These are phyloP conservation scores for Caenorhabditis sp. DNA, from an alignment of 2,888 invertebrate species.

Conservation along the genomic window DNA sequence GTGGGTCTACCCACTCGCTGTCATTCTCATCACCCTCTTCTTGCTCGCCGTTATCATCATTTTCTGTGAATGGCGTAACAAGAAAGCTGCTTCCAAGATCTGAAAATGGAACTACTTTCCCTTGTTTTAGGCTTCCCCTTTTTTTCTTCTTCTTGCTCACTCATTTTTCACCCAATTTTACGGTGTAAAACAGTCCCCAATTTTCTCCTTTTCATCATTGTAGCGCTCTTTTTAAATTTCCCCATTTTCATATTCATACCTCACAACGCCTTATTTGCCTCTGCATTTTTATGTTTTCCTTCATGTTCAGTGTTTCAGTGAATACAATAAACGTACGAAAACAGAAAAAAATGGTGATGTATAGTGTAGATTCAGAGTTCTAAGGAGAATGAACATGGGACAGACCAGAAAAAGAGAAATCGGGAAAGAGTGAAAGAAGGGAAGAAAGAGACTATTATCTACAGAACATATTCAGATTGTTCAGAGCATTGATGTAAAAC, in stretches of 20 bases:
- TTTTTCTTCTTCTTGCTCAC: conserved; percentile 19
- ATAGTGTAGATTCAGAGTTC: conserved; percentile 5
- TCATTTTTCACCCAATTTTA: conserved; percentile 36
- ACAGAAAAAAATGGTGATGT: conserved; percentile 3
- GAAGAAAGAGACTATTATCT: conserved; percentile 40
- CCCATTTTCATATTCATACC: conserved; percentile 38
- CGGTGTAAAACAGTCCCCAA: conserved; percentile 59
- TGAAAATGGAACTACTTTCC: conserved; percentile 1
- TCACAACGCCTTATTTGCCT: conserved; percentile 52
- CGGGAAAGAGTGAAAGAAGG: conserved; percentile 25
- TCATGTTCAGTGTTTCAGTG: conserved; percentile 20
- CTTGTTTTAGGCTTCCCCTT: conserved; percentile 17
- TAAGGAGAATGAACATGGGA: conserved; percentile 21
- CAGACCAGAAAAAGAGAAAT: conserved; percentile 51
- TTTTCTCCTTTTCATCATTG: conserved; percentile 9
- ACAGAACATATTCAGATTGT: conserved; percentile 45
- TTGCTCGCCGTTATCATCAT: conserved; percentile 73
- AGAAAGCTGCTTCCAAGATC: conserved; percentile 52
- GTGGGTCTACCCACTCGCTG: conserved; percentile 76
- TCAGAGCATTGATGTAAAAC: conserved; percentile 35
- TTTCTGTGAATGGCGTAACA: conserved; percentile 75
- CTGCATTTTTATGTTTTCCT: conserved; percentile 48
- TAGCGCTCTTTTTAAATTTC: background rate
- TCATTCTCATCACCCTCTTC: conserved; percentile 73
- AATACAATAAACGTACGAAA: conserved; percentile 37